Base-by-base conservation (phyloP, 2,797 vertebrate species). In the Anomalospiza imberbis region DNA sequence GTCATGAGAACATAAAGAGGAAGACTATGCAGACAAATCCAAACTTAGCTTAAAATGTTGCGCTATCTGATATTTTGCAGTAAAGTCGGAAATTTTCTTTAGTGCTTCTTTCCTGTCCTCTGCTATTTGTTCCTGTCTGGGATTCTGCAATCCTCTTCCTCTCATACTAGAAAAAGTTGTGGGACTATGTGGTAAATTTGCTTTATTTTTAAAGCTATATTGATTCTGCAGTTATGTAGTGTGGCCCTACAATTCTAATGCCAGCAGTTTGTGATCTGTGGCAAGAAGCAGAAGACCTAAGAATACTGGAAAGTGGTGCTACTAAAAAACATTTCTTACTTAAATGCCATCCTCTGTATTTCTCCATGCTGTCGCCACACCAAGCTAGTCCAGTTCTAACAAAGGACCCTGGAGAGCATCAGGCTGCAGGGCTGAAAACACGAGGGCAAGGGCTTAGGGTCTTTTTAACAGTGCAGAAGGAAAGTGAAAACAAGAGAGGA, bases 381-480 rank as follows among this genome's bases (percentile, higher is more conserved):
- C 20, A 48, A 55, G 25, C 68, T n/a, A 16, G 48, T 7, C 22
- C 26, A 45, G 26, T 21, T 78, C 40, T 72, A 40, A 19, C 20
- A 32, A 45, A n/a, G 28, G 4, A 22, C 17, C 2, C 17, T 47
- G 40, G 44, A 55, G 28, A 40, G 4, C 32, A 50, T 50, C 18
- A 66, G 31, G 15, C 32, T 42, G 42, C 26, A 44, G 24, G 40
- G 44, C 53, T 85, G 57, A 32, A 78, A 81, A 32, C 18, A 38
- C 0, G 1, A 81, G 25, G 44, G 22, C 40, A 29, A 61, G 53
- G 53, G 9, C 4, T 26, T 75, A 42, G 5, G 4, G 3, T 74
- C 31, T 42, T 36, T 16, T 40, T n/a, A 55, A 58, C 3, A 26
- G 10, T 28, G 40, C 6, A 18, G 44, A 71, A 61, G 34, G 3